Evolutionary conservation across 2,113 vertebrate species (phyloP).

Genomic region (Paracanthobrama guichenoti): DNA sequence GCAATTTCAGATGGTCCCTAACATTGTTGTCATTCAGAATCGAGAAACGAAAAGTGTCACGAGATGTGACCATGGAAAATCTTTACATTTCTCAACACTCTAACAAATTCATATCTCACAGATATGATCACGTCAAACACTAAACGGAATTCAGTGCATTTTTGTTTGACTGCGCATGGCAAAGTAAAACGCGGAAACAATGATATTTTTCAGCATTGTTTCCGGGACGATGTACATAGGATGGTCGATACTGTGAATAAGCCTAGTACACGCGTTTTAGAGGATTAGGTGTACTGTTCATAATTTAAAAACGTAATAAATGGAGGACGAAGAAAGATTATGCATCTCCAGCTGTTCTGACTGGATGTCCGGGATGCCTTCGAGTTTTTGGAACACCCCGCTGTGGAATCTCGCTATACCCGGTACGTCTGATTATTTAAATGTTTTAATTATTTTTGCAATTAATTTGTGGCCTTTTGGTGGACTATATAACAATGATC

Average conservation of each 20-base stretch:
- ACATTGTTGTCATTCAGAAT: slow-evolving; percentile 3
- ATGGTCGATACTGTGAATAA: not conserved
- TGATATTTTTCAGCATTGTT: not conserved
- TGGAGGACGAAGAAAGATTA: not conserved
- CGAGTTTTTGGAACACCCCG: slow-evolving; percentile 37
- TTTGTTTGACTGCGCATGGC: not conserved
- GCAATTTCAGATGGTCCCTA: slow-evolving; percentile 15
- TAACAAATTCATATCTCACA: not conserved
- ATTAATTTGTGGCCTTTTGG: not conserved
- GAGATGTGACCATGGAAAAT: not conserved
- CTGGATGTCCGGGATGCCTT: slow-evolving; percentile 63
- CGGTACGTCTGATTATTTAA: slow-evolving; percentile 41
- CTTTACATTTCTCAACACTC: not conserved
- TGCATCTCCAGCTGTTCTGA: slow-evolving; percentile 33
- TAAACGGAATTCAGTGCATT: not conserved
- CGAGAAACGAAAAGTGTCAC: not conserved
- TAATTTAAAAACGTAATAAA: not conserved
- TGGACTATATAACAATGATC: not conserved
- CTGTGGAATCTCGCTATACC: slow-evolving; percentile 62
- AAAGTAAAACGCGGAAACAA: not conserved
- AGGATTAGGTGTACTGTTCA: not conserved
- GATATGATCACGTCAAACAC: not conserved
- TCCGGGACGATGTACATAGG: not conserved
- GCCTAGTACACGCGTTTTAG: not conserved
- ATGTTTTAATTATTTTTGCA: not conserved